Base-by-base conservation (phyloP, 1,140 invertebrate species). In the Phthorimaea operculella region DNA sequence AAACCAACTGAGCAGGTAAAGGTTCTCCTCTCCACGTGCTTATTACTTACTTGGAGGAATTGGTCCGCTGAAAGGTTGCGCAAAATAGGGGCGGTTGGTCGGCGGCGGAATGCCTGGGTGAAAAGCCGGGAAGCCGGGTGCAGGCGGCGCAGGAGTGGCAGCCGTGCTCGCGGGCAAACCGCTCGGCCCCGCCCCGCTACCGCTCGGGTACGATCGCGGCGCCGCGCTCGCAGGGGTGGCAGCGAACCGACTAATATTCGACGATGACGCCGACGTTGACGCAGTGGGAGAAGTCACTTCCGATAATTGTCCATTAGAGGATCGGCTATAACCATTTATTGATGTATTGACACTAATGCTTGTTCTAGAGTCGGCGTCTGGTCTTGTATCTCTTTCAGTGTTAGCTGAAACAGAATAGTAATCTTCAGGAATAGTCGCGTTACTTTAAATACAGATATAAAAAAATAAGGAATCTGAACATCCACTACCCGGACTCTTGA, bases 51-150 rank as follows among this genome's bases (percentile, higher is more conserved):
- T 47, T 17, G 44, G n/a, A 9, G 44, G 16, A 16, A 15, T 9
- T 47, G 44, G 44, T 9, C 12, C 9, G 15, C 11, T n/a, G 15
- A 3, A 47, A 9, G n/a, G 12, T 15, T n/a, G 15, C 12, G 44
- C 1, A 16, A 16, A 47, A 16, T 15, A 47, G 1, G 44, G 44
- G 14, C 44, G 44, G 44, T 9, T 16, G 16, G 16, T 15, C 33
- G 45, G 54, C 15, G 44, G 47, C 47, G 44, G 54, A 10, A 55
- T 17, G 47, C 45, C 33, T 12, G 47, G 54, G 15, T 55, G 16
- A 15, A 8, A 55, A 4, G 17, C 4, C 15, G 48, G 45, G n/a
- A 44, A 54, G 12, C 11, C n/a, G 14, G 54, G 10, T 17, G 39
- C 11, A n/a, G 54, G 54, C n/a, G 54, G n/a, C 34, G 54, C 47